Conservation (phyloP, 2,888 invertebrate species). For the Ceramica pisi region DNA sequence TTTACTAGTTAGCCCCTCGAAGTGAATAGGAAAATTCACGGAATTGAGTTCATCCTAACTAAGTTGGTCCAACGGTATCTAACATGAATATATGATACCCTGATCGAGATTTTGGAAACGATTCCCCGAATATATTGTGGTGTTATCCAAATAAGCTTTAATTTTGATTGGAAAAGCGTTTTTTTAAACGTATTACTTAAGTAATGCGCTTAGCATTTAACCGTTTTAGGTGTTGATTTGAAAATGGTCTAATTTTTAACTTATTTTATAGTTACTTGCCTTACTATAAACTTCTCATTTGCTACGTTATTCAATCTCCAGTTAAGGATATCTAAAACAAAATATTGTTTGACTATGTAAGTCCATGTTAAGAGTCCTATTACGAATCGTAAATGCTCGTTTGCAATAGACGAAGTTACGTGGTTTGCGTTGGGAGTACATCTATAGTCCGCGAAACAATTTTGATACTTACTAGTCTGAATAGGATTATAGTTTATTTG, state of each 20-base stretch:
- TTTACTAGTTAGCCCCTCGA: slow-evolving; percentile 39
- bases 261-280: too few relatives aligned
- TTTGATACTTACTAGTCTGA: too few relatives aligned
- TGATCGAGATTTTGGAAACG: slow-evolving; percentile 40
- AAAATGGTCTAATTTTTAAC: background rate
- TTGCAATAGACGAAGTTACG: too few relatives aligned
- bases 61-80: slow-evolving; percentile 43
- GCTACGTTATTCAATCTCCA: too few relatives aligned
- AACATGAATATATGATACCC: slow-evolving; percentile 53
- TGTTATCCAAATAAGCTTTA: background rate
- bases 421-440: too few relatives aligned
- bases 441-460: too few relatives aligned
- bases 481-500: too few relatives aligned
- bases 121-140: slow-evolving; percentile 29
- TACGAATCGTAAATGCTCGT: too few relatives aligned
- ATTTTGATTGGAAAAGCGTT: background rate
- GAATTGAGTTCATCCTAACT: slow-evolving; percentile 46
- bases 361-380: background rate
- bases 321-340: background rate
- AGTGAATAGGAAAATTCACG: slow-evolving; percentile 45
- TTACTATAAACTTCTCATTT: too few relatives aligned
- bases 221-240: background rate
- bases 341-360: background rate
- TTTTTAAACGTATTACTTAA: background rate
- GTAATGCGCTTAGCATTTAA: background rate